Evolutionary conservation across 2,888 invertebrate genomes (phyloP).

Genomic region (Ellobium chinense): DNA sequence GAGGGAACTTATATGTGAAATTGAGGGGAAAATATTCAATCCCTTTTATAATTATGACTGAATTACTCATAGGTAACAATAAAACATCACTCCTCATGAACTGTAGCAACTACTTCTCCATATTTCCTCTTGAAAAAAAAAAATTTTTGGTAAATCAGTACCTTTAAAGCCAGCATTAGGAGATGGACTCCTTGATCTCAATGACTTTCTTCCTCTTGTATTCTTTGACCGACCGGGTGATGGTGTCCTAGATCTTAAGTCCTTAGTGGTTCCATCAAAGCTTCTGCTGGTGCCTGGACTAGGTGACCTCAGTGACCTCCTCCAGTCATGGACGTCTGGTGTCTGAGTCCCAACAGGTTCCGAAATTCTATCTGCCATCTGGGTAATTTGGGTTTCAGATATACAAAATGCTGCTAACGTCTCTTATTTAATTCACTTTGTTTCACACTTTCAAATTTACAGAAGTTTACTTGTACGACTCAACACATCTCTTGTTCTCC

Average conservation of each 20-base stretch:
- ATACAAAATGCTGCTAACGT: too few relatives aligned
- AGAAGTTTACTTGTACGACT: too few relatives aligned
- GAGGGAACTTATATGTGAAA: neutral
- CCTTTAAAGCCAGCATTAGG: slow-evolving; percentile 53
- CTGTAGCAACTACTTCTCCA: too few relatives aligned
- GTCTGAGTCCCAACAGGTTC: slow-evolving; percentile 44
- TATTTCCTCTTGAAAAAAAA: too few relatives aligned
- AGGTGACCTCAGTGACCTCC: slow-evolving; percentile 61
- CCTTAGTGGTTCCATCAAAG: slow-evolving; percentile 34
- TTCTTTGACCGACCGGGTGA: slow-evolving; percentile 57
- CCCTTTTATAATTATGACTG: too few relatives aligned
- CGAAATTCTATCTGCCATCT: slow-evolving; percentile 54
- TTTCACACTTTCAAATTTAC: too few relatives aligned
- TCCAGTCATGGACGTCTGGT: slow-evolving; percentile 69
- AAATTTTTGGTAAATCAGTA: slow-evolving; percentile 30
- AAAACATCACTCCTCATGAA: too few relatives aligned
- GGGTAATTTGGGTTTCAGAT: too few relatives aligned
- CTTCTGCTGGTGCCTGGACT: slow-evolving; percentile 50
- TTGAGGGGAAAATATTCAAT: neutral
- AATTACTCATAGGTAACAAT: too few relatives aligned
- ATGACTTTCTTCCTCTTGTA: slow-evolving; percentile 38
- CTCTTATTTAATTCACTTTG: too few relatives aligned
- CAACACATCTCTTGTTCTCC: too few relatives aligned
- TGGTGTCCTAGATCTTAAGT: slow-evolving; percentile 62
- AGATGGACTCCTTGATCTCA: slow-evolving; percentile 49